Conservation (phyloP, 2,113 vertebrate genomes). For the Passer montanus region DNA sequence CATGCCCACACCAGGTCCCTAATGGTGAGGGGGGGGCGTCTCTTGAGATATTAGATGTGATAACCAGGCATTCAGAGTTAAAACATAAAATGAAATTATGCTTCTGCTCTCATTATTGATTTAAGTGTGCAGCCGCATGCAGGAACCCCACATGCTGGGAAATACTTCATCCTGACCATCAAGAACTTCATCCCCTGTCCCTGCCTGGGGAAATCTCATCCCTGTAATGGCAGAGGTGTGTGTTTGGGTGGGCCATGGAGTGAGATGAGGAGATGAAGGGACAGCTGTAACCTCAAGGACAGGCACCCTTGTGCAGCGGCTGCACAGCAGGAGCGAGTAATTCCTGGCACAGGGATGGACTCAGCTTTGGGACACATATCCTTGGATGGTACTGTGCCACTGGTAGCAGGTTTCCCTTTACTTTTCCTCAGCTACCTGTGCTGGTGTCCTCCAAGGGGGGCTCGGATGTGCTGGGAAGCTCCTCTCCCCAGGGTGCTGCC, state of each 20-base stretch:
- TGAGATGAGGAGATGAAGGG: background rate
- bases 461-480: background rate
- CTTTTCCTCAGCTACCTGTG: constrained; percentile 3
- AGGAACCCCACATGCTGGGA: background rate
- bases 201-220: background rate
- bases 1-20: background rate
- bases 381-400: background rate
- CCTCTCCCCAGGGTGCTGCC: constrained; percentile 28
- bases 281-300: accelerated
- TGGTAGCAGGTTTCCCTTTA: background rate
- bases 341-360: accelerated
- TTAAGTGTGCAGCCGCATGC: background rate
- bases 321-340: background rate
- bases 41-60: background rate
- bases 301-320: accelerated
- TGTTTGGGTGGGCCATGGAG: background rate
- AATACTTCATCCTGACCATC: background rate
- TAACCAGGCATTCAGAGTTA: background rate
- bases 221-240: background rate
- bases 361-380: accelerated
- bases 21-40: accelerated
- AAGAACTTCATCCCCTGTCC: background rate
- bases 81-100: background rate
- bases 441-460: background rate
- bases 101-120: accelerated